Base-by-base conservation (phyloP, 2,113 vertebrate genomes). In the Eudyptes chrysolophus region DNA sequence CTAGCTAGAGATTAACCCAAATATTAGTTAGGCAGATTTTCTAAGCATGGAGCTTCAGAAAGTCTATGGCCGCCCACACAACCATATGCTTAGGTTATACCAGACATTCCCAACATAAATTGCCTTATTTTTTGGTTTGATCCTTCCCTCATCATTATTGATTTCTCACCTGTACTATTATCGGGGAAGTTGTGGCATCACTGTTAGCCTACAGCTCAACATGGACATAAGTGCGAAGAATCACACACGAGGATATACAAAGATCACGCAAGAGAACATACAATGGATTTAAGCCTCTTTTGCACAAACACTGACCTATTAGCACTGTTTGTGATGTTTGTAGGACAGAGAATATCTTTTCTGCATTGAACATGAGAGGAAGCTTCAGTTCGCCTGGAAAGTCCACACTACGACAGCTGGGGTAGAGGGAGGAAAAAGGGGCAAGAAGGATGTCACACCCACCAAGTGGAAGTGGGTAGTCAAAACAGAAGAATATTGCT, bases 21-120 rank as follows among this genome's bases (percentile, higher is more conserved):
- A 49, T 88, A 93, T 92, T 92, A 95, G 75, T 82, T 84, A 95
- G 49, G 81, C 84, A 92, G 55, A 60, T 88, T 93, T 96, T 74
- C 90, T 80, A 90, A 81, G 70, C 46, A 46, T 4, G 16, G 22
- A 92, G 42, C 46, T 95, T 87, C 74, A 48, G 29, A 80, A 90
- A 89, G 58, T 48, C 42, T 80, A 62, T 3, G 18, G 86, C 75
- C 8, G 7, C 94, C 92, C 92, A 95, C 89, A 88, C 74, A 82
- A 46, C 93, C 93, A 89, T 89, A 95, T 91, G 74, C 11, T 75
- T 69, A 57, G 70, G 64, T 80, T 92, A 80, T 30, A 90, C 24
- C 58, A 94, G 49, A 48, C n/a, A 36, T 57, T 89, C 26, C 29
- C 48, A 80, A n/a, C 38, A 36, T 22, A 58, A 74, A 52, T 6